Conservation (phyloP, 2,888 invertebrate species). For the Hoplodrina ambigua region DNA sequence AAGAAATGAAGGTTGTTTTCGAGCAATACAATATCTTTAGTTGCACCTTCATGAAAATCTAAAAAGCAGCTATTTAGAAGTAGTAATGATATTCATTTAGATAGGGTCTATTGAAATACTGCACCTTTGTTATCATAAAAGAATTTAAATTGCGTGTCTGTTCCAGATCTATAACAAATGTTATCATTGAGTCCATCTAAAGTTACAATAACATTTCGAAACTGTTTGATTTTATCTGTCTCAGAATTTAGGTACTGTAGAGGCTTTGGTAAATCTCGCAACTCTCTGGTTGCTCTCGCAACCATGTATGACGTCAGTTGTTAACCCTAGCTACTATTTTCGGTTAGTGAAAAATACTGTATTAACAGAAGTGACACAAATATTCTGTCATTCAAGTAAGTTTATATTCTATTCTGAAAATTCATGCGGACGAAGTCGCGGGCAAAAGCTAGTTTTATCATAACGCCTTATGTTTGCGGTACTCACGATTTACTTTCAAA, state of each 20-base stretch:
- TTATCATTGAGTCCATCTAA: conserved; percentile 34
- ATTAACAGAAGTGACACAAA: neutral
- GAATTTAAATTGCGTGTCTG: neutral
- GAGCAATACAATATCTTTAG: neutral
- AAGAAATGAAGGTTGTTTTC: neutral
- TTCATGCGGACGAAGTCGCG: too few relatives aligned
- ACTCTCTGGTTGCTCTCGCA: too few relatives aligned
- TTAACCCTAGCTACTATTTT: neutral
- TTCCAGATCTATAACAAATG: conserved; percentile 3
- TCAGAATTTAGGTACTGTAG: neutral
- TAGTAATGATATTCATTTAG: neutral
- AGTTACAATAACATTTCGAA: conserved; percentile 13
- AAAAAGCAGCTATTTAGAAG: neutral
- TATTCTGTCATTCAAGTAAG: too few relatives aligned
- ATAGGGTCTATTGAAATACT: neutral
- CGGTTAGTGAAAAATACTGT: neutral
- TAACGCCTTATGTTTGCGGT: conserved; percentile 26
- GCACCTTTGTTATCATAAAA: conserved; percentile 3
- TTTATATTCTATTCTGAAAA: too few relatives aligned
- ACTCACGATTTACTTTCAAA: conserved; percentile 72
- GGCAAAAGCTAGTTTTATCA: conserved; percentile 14
- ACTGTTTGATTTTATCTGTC: conserved; percentile 8
- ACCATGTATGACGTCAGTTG: too few relatives aligned
- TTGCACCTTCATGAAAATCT: neutral
- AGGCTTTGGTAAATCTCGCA: neutral